Base-by-base conservation (phyloP, 2,888 invertebrate genomes). In the Heliconius cydno region DNA sequence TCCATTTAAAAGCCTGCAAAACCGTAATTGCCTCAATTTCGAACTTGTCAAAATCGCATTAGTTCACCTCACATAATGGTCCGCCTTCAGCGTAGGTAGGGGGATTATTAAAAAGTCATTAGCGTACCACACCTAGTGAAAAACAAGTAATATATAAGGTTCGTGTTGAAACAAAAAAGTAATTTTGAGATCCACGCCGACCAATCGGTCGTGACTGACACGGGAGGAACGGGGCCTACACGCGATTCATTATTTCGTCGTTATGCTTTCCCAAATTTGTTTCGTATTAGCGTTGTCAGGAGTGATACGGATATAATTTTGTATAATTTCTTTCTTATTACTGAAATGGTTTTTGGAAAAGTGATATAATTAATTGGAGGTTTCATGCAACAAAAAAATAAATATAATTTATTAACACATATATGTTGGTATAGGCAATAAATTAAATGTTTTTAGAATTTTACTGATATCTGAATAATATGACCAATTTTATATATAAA, bases 31-130 rank as follows among this genome's bases (percentile, higher is more conserved):
- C 93, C 88, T 91, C 92, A 93, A 94, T 95, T 94, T 91, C 89
- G 89, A 92, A 94, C 94, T 94, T 94, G 94, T 94, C 94, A 95
- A 94, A 95, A 94, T 92, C 92, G 90, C 93, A 95, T 95, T 94
- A 94, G 93, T 90, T 89, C 88, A 88, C 90, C 90, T 90, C 88
- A 88, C 88, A 85, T 90, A 90, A 92, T 92, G 91, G 88, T 86
- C 86, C 87, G 92, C 92, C 92, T 91, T 91, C 88, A 91, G 92
- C 92, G 90, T 88, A 93, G 93, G 93, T 89, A 87, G 86, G 87
- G 89, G 92, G 91, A 94, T 95, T 94, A 95, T 95, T 95, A 94
- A 94, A 95, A 94, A 93, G 88, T 86, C 94, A 94, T 95, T 95
- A 94, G 92, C 86, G 89, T 82, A 89, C 92, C 93, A 93, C 93